Evolutionary conservation across 2,113 vertebrate species (phyloP), one percentile per base, ranked within the genome.

Genomic region (Hypanus sabinus): DNA sequence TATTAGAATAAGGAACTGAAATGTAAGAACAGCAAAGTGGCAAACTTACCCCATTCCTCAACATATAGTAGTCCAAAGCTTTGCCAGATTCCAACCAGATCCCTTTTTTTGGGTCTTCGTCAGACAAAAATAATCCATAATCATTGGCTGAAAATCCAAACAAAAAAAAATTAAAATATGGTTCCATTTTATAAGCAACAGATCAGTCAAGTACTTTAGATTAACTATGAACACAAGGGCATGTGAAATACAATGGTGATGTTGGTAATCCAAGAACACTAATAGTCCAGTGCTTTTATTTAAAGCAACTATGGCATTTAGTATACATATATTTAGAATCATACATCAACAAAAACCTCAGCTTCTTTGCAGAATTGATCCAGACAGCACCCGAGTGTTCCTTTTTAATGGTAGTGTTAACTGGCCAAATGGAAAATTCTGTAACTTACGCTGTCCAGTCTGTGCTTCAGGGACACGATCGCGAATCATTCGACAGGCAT

Each of bases 1-100:
- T 36, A 68, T 5, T n/a, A 70, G 20, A 91, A 70, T 20, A 57
- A 5, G 30, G 18, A 38, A 46, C 46, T 10, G 46, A 14, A 46
- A 46, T 71, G 27, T 10, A 46, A 73, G 33, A 14, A 70, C 5
- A 70, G n/a, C 30, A 71, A 73, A 70, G 71, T 38, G 8, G 36
- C 5, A 60, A 90, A 96, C 98, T 97, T 94, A 99, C 99, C 96
- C 99, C 99, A 95, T 98, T 99, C 94, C 98, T 98, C 95, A 99
- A 96, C 99, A 99, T 99, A 96, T 99, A 99, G 96, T 99, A 99
- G 96, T 99, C 99, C 96, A 99, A 95, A 77, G 98, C 98, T 96
- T 99, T 99, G 94, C 98, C 98, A 2, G 98, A 97, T 95, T 99
- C 99, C 95, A 99, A 96, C 98, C 98, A 99, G 95, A 99, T 99